Evolutionary conservation across 1,140 invertebrate genomes (phyloP), one percentile per base, ranked within the genome.

Genomic region (Danaus melanippus): DNA sequence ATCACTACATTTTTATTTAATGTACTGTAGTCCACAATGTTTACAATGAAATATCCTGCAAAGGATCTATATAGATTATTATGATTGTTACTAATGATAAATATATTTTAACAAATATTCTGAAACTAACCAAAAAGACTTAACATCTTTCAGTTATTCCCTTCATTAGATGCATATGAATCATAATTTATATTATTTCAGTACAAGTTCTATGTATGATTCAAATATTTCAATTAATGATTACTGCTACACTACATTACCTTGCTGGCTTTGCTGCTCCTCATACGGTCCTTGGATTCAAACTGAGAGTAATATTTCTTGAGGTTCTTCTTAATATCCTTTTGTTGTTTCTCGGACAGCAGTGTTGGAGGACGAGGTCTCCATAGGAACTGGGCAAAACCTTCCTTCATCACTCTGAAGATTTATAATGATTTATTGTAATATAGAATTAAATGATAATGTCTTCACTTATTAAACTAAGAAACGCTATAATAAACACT

Each of bases 261-360:
- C 75, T 98, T 98, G 46, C 97, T 98, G 42, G 97, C 97, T 69
- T 97, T 96, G 46, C 94, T 96, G 74, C 95, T 90, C 49, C 96
- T 90, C 89, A 97, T 93, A 53, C 96, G 93, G 89, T 99, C 98
- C 84, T 99, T 98, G 67, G 93, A 93, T 74, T 99, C 97, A 84
- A 99, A 99, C 84, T 96, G 93, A 6, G 94, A 91, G 54, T 96
- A 96, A 89, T 98, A 99, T 77, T 97, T 98, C 89, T 99, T 99
- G 71, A 99, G 89, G 81, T 98, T 99, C 89, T 98, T 99, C 85
- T 97, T 97, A 58, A 99, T 97, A 46, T 99, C 96, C 88, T 97
- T 94, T 55, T 95, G 92, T 71, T 95, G 92, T 43, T 93, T 91
- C 45, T 93, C 90, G 1, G 91, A 86, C 0, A 99, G 89, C 8